phyloP scores from a whole-genome alignment of 2,888 invertebrate genomes.

The Theretra japonica region DNA sequence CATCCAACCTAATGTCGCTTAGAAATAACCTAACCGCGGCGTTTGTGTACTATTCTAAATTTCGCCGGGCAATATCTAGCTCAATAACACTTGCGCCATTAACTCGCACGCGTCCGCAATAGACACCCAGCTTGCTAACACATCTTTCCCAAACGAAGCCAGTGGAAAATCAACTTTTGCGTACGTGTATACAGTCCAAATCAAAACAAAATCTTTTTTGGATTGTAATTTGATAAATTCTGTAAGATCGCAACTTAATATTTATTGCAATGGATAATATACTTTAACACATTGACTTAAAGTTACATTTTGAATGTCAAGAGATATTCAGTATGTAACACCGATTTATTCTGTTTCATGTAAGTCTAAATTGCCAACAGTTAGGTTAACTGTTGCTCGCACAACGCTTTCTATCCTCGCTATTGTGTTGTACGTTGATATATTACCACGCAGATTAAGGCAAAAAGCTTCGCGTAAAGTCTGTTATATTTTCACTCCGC shows the following conservation, averaged over 20 bases:
- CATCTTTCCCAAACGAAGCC: constrained; percentile 41
- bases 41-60: constrained; percentile 54
- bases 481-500: constrained; percentile 30
- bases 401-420: constrained; percentile 66
- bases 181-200: constrained; percentile 49
- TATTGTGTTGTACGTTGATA: constrained; percentile 69
- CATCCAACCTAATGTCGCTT: constrained; percentile 20
- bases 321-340: constrained; percentile 44
- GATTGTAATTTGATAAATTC: not conserved
- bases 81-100: constrained; percentile 80
- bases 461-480: constrained; percentile 51
- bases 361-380: constrained; percentile 73
- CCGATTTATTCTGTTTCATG: constrained; percentile 74
- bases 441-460: constrained; percentile 62
- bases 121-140: constrained; percentile 61
- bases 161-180: constrained; percentile 50
- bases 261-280: not conserved
- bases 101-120: constrained; percentile 69
- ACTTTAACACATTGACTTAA: constrained; percentile 19
- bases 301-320: constrained; percentile 35
- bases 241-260: not conserved
- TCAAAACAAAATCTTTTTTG: constrained; percentile 37
- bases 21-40: constrained; percentile 45
- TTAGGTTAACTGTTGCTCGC: constrained; percentile 77
- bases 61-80: constrained; percentile 69